Base-by-base conservation (phyloP, 2,797 vertebrate genomes). In the Xenopus petersii region DNA sequence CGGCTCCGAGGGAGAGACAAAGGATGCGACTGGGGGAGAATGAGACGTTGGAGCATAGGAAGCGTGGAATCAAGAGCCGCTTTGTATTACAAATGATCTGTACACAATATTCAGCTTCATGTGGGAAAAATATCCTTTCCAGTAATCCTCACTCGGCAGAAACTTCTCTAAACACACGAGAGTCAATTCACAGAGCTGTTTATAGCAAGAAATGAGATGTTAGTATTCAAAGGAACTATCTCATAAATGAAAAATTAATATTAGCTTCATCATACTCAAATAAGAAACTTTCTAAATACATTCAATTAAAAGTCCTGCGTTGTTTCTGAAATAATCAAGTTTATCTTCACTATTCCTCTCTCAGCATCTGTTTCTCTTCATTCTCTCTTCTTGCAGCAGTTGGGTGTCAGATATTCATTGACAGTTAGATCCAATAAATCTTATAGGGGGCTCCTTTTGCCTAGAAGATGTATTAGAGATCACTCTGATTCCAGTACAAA, bases 141-240 rank as follows among this genome's bases (percentile, higher is more conserved):
- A 64, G 7, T 78, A 78, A 78, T 78, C 70, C 75, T 48, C 26
- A 4, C 26, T 30, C 4, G 26, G 26, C 26, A 30, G 49, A 51
- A 10, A 51, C 6, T 61, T 70, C 67, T 64, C 24, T 58, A 65
- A 21, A 67, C 65, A 56, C 48, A 69, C 48, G 67, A 68, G 68
- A 73, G 75, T 69, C 10, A 73, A 78, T 78, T 64, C 15, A 64
- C 60, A 2, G 59, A 48, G 65, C 75, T 73, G 64, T 78, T 78
- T 78, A 73, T 64, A 78, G 59, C 64, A n/a, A 51, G 70, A 49
- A 67, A 72, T 67, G 33, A 49, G 70, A 78, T 59, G 65, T 73
- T 67, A 59, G 65, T 69, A 69, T 21, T 11, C 60, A 8, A 64
- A 4, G 26, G 26, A 30, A 30, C 26, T 30, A 30, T 30, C 26